Evolutionary conservation across 2,797 vertebrate genomes (phyloP).

Genomic region (Okamejei kenojei): DNA sequence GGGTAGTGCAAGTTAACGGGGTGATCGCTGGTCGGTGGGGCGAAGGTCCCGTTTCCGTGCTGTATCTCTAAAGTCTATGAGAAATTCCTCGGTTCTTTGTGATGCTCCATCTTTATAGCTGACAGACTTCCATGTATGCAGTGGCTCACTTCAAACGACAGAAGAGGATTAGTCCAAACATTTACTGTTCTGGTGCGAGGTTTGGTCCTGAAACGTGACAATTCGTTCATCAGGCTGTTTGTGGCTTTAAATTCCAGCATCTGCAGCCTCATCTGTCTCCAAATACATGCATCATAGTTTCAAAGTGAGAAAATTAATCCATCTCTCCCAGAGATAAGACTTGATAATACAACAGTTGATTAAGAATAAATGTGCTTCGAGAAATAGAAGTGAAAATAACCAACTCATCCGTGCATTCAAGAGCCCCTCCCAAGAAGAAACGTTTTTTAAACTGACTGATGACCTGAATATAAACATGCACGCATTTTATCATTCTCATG

Average conservation of each 20-base stretch:
- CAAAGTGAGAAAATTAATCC: background rate
- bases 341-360: background rate
- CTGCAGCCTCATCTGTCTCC: too few relatives aligned
- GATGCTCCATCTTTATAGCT: background rate
- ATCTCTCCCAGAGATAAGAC: background rate
- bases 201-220: too few relatives aligned
- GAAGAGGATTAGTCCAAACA: too few relatives aligned
- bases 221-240: too few relatives aligned
- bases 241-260: too few relatives aligned
- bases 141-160: background rate
- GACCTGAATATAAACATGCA: background rate
- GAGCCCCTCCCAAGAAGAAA: background rate
- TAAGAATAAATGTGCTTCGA: background rate
- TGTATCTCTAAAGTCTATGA: too few relatives aligned
- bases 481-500: background rate
- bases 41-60: too few relatives aligned
- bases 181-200: too few relatives aligned
- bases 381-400: background rate
- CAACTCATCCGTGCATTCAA: background rate
- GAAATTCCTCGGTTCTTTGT: background rate
- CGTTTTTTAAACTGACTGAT: background rate
- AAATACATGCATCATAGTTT: background rate
- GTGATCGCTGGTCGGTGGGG: too few relatives aligned
- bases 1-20: too few relatives aligned
- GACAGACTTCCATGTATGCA: background rate